These are phyloP conservation scores for Bovichtus diacanthus DNA, from an alignment of 2,797 vertebrate genomes.

Conservation along the genomic window DNA sequence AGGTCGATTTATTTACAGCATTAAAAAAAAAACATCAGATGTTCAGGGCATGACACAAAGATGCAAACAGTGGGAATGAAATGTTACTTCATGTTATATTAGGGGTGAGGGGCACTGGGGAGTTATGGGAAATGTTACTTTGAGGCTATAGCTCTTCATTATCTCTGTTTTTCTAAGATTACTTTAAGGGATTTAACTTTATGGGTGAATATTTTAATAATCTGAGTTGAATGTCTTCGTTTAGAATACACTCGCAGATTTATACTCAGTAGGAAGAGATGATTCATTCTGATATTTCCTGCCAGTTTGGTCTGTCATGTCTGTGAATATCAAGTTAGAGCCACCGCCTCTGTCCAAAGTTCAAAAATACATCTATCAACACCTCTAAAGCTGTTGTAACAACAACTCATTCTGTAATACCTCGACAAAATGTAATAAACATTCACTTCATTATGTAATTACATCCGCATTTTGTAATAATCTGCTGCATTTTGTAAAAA, in stretches of 20 bases:
- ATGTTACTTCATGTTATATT: constrained; percentile 39
- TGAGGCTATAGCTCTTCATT: constrained; percentile 27
- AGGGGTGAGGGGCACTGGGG: not conserved
- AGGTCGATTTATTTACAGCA: constrained; percentile 58
- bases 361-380: not conserved
- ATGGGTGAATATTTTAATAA: not conserved
- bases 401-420: no score
- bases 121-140: constrained; percentile 18
- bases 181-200: constrained; percentile 5
- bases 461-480: no score
- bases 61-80: constrained; percentile 37
- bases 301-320: not conserved
- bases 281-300: not conserved
- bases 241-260: not conserved
- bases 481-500: no score
- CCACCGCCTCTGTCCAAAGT: not conserved
- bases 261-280: not conserved
- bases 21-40: constrained; percentile 41
- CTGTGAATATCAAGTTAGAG: not conserved
- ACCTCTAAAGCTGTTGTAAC: not conserved
- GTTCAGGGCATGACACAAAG: constrained; percentile 45
- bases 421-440: no score
- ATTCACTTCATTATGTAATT: no score
- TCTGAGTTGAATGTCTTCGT: not conserved
- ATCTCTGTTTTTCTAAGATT: constrained; percentile 12